phyloP scores from a whole-genome alignment of 2,797 vertebrate genomes.

The Selene dorsalis region DNA sequence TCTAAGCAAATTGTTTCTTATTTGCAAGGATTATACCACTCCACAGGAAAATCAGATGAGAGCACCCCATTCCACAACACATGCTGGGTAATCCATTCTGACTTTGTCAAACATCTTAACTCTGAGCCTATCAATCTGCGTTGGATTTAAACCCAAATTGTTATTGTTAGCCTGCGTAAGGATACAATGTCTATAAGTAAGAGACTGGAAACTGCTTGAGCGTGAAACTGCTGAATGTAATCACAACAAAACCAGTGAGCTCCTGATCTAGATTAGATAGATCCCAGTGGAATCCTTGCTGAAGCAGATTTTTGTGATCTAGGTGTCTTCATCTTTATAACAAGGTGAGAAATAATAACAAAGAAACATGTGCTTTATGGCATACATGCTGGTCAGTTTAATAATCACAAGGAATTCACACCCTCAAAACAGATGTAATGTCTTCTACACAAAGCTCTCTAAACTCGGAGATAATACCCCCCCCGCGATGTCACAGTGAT shows the following conservation, averaged over 20 bases:
- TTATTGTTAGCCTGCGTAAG: not conserved
- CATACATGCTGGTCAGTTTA: not conserved
- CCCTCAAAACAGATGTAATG: not conserved
- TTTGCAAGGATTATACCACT: constrained; percentile 1
- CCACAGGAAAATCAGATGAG: not conserved
- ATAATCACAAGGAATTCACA: not conserved
- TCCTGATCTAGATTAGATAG: not conserved
- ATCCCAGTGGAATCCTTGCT: not conserved
- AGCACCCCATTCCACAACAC: constrained; percentile 17
- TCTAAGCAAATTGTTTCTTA: not conserved
- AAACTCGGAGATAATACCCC: not conserved
- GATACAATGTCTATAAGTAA: not conserved
- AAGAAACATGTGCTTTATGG: not conserved
- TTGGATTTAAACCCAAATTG: constrained; percentile 4
- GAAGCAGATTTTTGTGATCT: not conserved
- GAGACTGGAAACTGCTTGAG: not conserved
- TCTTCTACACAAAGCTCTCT: not conserved
- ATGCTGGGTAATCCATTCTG: constrained; percentile 40
- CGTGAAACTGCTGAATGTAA: not conserved
- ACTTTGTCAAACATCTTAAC: constrained; percentile 32
- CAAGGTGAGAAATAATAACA: no score
- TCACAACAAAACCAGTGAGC: not conserved
- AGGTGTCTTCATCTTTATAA: not conserved
- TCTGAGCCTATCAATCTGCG: constrained; percentile 13
- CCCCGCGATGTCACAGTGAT: not conserved